Conservation (phyloP, 2,797 vertebrate genomes). For the Cryptoblepharus egeriae region DNA sequence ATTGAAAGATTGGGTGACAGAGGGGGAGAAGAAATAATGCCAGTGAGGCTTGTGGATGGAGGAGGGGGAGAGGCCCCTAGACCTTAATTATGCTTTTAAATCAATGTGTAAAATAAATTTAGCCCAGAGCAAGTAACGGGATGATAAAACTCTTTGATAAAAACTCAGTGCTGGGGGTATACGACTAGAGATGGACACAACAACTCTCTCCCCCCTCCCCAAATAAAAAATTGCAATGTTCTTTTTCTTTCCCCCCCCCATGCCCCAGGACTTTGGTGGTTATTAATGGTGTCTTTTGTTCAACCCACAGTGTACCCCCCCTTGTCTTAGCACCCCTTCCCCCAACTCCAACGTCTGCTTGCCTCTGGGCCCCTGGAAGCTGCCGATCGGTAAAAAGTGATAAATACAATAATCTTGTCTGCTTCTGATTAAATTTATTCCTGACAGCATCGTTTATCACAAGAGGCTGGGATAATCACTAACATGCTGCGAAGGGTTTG, state of each 20-base stretch:
- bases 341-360: slow-evolving; percentile 2
- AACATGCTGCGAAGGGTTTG: slow-evolving; percentile 23
- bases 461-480: slow-evolving; percentile 54
- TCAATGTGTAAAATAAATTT: slow-evolving; percentile 43
- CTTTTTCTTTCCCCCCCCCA: background rate
- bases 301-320: slow-evolving; percentile 23
- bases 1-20: background rate
- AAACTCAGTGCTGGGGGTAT: slow-evolving; percentile 5
- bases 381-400: slow-evolving; percentile 52
- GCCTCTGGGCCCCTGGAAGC: slow-evolving; percentile 32
- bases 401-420: slow-evolving; percentile 59
- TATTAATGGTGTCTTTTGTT: slow-evolving; percentile 46
- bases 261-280: slow-evolving; percentile 28
- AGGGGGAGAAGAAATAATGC: slow-evolving; percentile 1
- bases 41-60: background rate
- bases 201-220: background rate
- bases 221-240: background rate
- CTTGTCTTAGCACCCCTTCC: slow-evolving; percentile 7
- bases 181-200: slow-evolving; percentile 14
- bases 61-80: background rate
- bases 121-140: slow-evolving; percentile 24
- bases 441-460: slow-evolving; percentile 69
- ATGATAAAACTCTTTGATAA: slow-evolving; percentile 41
- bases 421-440: slow-evolving; percentile 65
- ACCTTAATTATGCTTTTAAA: slow-evolving; percentile 45